Evolutionary conservation across 2,797 vertebrate genomes (phyloP).

Genomic region (Chromis chromis): DNA sequence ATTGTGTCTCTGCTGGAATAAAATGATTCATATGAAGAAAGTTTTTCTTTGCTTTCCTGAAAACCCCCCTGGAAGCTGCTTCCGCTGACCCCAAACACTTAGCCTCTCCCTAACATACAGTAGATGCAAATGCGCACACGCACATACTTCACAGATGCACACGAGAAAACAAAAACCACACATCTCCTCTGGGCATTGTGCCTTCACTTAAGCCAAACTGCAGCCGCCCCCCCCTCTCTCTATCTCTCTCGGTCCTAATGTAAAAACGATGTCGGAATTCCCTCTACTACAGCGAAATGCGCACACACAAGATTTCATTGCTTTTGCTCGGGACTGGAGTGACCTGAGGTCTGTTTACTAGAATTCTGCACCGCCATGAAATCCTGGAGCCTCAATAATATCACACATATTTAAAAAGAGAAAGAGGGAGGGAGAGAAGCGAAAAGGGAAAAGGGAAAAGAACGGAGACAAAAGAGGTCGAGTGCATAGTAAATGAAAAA

Average conservation of each 20-base stretch:
- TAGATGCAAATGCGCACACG: slow-evolving; percentile 10
- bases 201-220: slow-evolving; percentile 56
- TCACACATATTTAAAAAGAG: slow-evolving; percentile 50
- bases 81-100: slow-evolving; percentile 33
- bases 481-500: slow-evolving; percentile 60
- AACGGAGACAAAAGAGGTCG: slow-evolving; percentile 9
- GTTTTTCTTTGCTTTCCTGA: background rate
- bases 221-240: slow-evolving; percentile 27
- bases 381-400: slow-evolving; percentile 50
- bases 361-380: slow-evolving; percentile 64
- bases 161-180: slow-evolving; percentile 35
- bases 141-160: slow-evolving; percentile 22
- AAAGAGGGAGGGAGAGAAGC: slow-evolving; percentile 2
- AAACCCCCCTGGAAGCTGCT: slow-evolving; percentile 36
- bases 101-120: slow-evolving; percentile 23
- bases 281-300: slow-evolving; percentile 34
- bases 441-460: slow-evolving; percentile 13
- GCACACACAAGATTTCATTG: slow-evolving; percentile 32
- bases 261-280: slow-evolving; percentile 61
- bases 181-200: slow-evolving; percentile 46
- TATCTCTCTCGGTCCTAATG: slow-evolving; percentile 50
- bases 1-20: background rate
- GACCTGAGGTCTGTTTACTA: slow-evolving; percentile 69
- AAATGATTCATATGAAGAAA: background rate
- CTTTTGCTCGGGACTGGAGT: slow-evolving; percentile 44